A percentile compares a stretch with the other conserved stretches of the same genome.
phyloP scores from a whole-genome alignment of 2,888 invertebrate genomes.

The Seira sanloemensis region DNA sequence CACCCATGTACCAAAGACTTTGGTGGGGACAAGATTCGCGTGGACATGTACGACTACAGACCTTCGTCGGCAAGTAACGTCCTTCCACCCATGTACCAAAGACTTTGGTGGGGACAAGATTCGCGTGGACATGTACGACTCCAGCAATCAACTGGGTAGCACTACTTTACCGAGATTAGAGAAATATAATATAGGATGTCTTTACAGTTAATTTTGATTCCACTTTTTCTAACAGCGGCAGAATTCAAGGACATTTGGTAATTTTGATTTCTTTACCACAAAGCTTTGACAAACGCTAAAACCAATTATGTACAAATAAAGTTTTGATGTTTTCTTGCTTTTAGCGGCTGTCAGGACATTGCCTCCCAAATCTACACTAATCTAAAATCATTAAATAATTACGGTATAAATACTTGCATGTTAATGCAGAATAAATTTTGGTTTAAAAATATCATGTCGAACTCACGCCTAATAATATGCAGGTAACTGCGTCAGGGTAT shows the following conservation, averaged over 20 bases:
- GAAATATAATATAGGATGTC: too few species aligned
- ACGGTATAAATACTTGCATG: too few species aligned
- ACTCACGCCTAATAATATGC: too few species aligned
- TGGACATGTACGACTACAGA: not conserved
- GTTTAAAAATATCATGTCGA: too few species aligned
- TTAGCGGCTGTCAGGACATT: constrained; percentile 3
- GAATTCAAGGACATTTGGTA: constrained; percentile 4
- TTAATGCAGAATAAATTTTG: too few species aligned
- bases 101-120: not conserved
- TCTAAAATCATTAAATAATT: not conserved
- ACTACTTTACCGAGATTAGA: too few species aligned
- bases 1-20: not conserved
- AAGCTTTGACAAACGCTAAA: too few species aligned
- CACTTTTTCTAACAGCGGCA: not conserved
- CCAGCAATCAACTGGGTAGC: not conserved
- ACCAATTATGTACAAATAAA: too few species aligned
- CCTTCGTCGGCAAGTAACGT: too few species aligned
- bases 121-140: not conserved
- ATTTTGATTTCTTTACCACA: too few species aligned
- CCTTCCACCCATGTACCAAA: not conserved
- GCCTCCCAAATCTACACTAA: not conserved
- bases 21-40: not conserved
- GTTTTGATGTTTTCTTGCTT: too few species aligned
- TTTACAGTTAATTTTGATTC: too few species aligned
- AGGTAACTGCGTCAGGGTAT: not conserved